Base-by-base conservation (phyloP, 1,140 invertebrate species). In the Bombus breviceps region DNA sequence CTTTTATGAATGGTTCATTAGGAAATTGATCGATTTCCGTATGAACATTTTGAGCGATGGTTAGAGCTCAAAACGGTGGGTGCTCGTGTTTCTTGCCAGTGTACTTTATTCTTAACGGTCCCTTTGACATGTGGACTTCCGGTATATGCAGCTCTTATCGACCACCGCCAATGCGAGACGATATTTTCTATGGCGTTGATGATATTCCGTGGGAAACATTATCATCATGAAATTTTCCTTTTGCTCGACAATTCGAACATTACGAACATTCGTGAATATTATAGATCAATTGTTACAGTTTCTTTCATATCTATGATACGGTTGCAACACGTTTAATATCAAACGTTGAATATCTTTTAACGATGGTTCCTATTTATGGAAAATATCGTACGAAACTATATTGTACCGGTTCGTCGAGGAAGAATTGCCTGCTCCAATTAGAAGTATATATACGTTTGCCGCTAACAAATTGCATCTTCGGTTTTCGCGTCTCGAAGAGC, bases 71-170 rank as follows among this genome's bases (percentile, higher is more conserved):
- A 83, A 83, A 59, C 82, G 75, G 3, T 32, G 66, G 53, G 41
- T 53, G 77, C 53, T 85, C 71, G 57, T 37, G 41, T 83, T 83
- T 37, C 53, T 71, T 80, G 68, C 41, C 53, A 47, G 43, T 66
- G 72, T 62, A 37, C 1, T 47, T 37, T 43, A 53, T n/a, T 39
- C 41, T 47, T 57, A 71, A 25, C 82, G 37, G 13, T 59, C 82
- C 53, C 66, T 64, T 79, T 22, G 32, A 47, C 34, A 13, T 34
- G 28, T 34, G 22, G 15, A 78, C 77, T 73, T 72, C 83, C 68
- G 68, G 18, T 53, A 57, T 57, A 57, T 32, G 83, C 53, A 62
- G 12, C 37, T 64, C 76, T 73, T 80, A 85, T 85, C 83, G 68
- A 59, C 74, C 28, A 18, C 34, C 72, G 41, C 3, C 37, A 4